Conservation (phyloP, 92 coral and sea anemone species). For the Chrysogorgia sp. region DNA sequence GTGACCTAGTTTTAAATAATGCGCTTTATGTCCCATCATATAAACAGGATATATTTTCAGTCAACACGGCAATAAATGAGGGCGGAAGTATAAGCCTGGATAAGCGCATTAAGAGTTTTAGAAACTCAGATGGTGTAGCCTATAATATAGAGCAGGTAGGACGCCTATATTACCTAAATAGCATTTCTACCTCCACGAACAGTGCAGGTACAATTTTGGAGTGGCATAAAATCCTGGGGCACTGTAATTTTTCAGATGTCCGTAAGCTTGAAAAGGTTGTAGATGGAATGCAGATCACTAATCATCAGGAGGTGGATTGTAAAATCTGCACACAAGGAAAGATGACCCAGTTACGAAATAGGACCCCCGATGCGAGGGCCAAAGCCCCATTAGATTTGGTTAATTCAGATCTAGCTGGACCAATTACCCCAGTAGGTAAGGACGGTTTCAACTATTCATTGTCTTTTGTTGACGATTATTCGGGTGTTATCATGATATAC, state of each 20-base stretch:
- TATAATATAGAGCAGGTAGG: constrained; percentile 46
- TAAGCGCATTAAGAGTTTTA: too few relatives aligned
- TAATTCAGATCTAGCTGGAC: constrained; percentile 57
- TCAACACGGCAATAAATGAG: constrained; percentile 53
- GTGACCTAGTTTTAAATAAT: constrained; percentile 39
- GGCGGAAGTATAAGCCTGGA: constrained; percentile 53
- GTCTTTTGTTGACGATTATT: constrained; percentile 38
- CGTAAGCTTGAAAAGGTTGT: constrained; percentile 41
- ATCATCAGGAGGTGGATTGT: constrained; percentile 37
- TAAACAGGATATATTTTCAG: constrained; percentile 62
- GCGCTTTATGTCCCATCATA: constrained; percentile 61
- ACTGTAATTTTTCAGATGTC: constrained; percentile 39
- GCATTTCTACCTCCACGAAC: constrained; percentile 37
- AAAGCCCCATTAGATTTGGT: constrained; percentile 48
- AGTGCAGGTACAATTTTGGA: constrained; percentile 45
- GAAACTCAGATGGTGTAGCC: too few relatives aligned
- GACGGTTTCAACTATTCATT: constrained; percentile 48
- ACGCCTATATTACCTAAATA: constrained; percentile 41
- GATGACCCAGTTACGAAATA: constrained; percentile 41
- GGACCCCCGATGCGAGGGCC: constrained; percentile 49
- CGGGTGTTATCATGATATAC: constrained; percentile 29
- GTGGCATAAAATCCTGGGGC: constrained; percentile 56
- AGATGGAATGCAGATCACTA: constrained; percentile 49
- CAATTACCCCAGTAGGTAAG: constrained; percentile 41
- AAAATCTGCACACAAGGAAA: constrained; percentile 48